Evolutionary conservation across 2,113 vertebrate species (phyloP).

Genomic region (Cyphomyrus discorhynchus): DNA sequence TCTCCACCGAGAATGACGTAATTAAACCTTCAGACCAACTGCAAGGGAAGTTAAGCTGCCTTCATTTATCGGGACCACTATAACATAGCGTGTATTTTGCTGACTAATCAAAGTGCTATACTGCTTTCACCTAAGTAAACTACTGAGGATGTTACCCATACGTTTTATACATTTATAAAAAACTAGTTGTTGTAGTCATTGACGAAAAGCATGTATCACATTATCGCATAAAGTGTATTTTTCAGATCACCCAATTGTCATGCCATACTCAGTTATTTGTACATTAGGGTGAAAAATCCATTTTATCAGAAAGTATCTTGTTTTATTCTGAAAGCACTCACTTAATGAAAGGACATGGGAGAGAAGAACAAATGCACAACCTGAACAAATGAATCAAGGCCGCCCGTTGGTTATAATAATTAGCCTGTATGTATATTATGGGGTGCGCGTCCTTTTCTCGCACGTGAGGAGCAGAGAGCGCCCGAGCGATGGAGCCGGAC

Average conservation of each 20-base stretch:
- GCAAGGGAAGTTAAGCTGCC: conserved; percentile 14
- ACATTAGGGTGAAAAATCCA: not conserved
- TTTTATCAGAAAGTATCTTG: not conserved
- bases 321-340: not conserved
- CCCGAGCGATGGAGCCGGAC: not conserved
- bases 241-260: not conserved
- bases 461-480: not conserved
- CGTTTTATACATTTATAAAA: not conserved
- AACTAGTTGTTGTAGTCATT: not conserved
- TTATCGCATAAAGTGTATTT: not conserved
- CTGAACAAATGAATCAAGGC: not conserved
- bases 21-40: conserved; percentile 14
- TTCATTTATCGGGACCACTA: not conserved
- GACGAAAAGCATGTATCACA: too few species aligned
- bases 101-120: not conserved
- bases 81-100: not conserved
- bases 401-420: not conserved
- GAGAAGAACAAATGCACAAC: not conserved
- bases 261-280: not conserved
- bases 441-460: not conserved
- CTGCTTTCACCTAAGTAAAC: not conserved
- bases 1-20: conserved; percentile 14
- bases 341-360: not conserved
- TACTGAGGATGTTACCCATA: not conserved
- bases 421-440: not conserved